Percentiles rank a stretch among this genome's conserved stretches.
These are phyloP conservation scores for Eulemur rubriventer DNA, from an alignment of 2,797 vertebrate genomes.

Conservation along the genomic window DNA sequence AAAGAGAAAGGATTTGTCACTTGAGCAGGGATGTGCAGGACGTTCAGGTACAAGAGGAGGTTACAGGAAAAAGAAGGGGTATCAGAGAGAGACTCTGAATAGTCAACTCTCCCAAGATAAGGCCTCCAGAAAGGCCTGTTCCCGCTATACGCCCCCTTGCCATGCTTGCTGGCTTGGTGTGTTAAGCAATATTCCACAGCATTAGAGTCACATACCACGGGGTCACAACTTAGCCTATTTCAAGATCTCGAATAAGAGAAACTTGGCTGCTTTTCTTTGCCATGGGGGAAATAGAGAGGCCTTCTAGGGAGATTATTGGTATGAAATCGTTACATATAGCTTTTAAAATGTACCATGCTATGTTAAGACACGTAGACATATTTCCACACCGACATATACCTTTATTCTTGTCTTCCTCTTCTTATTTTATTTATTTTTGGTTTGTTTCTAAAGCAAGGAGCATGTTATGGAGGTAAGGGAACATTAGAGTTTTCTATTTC, in stretches of 20 bases:
- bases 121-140: neutral
- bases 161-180: slow-evolving; percentile 68
- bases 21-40: neutral
- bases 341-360: neutral
- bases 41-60: neutral
- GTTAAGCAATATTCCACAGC: slow-evolving; percentile 69
- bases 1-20: neutral
- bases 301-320: slow-evolving; percentile 78
- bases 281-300: slow-evolving; percentile 77
- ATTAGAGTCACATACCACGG: neutral
- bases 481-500: neutral
- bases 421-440: neutral
- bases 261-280: slow-evolving; percentile 80
- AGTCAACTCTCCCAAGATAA: neutral
- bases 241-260: slow-evolving; percentile 71
- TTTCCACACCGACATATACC: slow-evolving; percentile 35
- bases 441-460: slow-evolving; percentile 9
- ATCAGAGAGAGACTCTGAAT: neutral
- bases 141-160: neutral
- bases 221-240: slow-evolving; percentile 66
- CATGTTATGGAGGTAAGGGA: neutral
- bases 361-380: slow-evolving; percentile 4
- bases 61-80: neutral
- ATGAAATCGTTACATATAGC: slow-evolving; percentile 78
- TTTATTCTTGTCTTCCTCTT: neutral